Percentiles rank a stretch among this genome's conserved stretches.
Evolutionary conservation across 2,797 vertebrate species (phyloP).

Genomic region (Psittacula echo): DNA sequence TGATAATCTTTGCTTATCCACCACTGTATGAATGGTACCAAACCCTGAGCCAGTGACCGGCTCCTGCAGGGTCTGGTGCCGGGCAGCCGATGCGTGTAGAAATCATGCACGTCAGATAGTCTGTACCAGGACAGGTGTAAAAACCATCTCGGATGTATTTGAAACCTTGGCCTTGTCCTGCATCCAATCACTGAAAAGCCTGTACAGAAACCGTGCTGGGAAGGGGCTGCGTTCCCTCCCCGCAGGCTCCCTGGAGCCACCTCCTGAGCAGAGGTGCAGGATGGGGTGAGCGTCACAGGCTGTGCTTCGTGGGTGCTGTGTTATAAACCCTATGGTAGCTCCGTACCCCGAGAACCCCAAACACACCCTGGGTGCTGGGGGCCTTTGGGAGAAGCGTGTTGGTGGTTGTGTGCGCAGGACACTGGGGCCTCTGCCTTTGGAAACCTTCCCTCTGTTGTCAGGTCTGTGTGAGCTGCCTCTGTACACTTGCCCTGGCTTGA

Average conservation of each 20-base stretch:
- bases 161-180: slow-evolving; percentile 40
- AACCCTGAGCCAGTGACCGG: neutral
- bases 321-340: accelerated
- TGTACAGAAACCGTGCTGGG: neutral
- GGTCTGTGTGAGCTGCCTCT: neutral
- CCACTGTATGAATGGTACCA: slow-evolving; percentile 57
- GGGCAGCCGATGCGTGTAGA: slow-evolving; percentile 23
- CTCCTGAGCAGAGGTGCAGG: neutral
- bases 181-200: slow-evolving; percentile 11
- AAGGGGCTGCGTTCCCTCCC: neutral
- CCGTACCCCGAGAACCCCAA: neutral
- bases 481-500: neutral
- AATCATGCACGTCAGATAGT: slow-evolving; percentile 63
- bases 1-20: slow-evolving; percentile 65
- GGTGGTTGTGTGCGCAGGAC: neutral
- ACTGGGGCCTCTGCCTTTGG: neutral
- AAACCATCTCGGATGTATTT: slow-evolving; percentile 31
- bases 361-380: neutral
- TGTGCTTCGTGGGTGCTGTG: neutral
- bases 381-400: neutral
- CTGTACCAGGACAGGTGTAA: slow-evolving; percentile 41
- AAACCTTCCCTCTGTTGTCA: neutral
- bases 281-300: neutral
- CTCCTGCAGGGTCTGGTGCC: neutral
- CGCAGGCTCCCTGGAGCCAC: neutral